Evolutionary conservation across 2,888 invertebrate genomes (phyloP).

Genomic region (Portevinia maculata): DNA sequence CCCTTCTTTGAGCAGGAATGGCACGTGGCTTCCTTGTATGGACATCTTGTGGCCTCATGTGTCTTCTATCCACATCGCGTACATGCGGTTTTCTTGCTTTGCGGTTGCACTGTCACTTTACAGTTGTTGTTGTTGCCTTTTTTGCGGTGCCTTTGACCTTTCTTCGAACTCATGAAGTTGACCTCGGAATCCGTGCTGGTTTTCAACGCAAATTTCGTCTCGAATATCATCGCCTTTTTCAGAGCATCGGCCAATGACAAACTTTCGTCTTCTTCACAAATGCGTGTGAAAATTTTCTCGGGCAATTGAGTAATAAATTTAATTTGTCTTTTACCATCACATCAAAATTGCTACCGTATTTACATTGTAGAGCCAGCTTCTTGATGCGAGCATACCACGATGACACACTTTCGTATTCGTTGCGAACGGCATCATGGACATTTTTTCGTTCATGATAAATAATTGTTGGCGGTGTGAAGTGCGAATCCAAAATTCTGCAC

Average conservation of each 20-base stretch:
- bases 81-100: no score
- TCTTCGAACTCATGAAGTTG: no score
- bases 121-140: no score
- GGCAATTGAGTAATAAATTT: slow-evolving; percentile 20
- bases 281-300: slow-evolving; percentile 3
- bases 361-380: slow-evolving; percentile 17
- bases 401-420: slow-evolving; percentile 20
- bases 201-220: slow-evolving; percentile 34
- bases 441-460: slow-evolving; percentile 27
- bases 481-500: slow-evolving; percentile 9
- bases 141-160: no score
- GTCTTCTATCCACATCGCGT: slow-evolving; percentile 28
- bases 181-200: slow-evolving; percentile 9
- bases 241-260: slow-evolving; percentile 6
- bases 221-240: slow-evolving; percentile 27
- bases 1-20: slow-evolving; percentile 17
- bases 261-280: slow-evolving; percentile 11
- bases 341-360: slow-evolving; percentile 18
- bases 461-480: slow-evolving; percentile 17
- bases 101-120: no score
- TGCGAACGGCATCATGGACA: not conserved
- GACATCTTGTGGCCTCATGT: slow-evolving; percentile 6
- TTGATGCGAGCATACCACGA: slow-evolving; percentile 20
- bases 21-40: slow-evolving; percentile 9
- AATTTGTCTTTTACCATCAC: no score